Evolutionary conservation across 2,113 vertebrate genomes (phyloP), one percentile per base, ranked within the genome.

Genomic region (Tretioscincus oriximinensis): DNA sequence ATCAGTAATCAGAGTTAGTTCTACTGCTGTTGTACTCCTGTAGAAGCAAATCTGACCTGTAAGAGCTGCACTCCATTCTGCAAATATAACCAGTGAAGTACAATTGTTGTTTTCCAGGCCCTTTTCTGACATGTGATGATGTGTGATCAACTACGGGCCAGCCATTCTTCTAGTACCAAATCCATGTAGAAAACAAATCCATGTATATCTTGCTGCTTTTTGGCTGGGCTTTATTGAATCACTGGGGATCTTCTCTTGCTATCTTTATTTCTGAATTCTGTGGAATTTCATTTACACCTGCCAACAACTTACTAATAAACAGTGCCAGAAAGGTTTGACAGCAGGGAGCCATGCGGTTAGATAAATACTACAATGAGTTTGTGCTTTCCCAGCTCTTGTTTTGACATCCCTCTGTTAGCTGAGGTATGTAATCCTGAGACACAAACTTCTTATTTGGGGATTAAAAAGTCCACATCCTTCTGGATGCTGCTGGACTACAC

Each of bases 281-380:
- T 77, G 87, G 54, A 88, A 82, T 92, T 92, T 92, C 87, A 87
- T 61, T 91, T 92, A 83, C 76, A 88, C 88, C 82, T 93, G 92
- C 88, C 88, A 85, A 60, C 87, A 86, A 64, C 77, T 90, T 87
- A 45, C 88, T 88, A 85, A 92, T 90, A 90, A 88, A 92, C 83
- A 84, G 81, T 87, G 70, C 75, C 89, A 90, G 85, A 90, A 85
- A 93, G 90, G 80, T 90, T 93, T 88, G 91, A 82, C 77, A 85
- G 81, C 83, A 93, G 71, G 73, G 88, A 81, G 82, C 64, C 82
- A 88, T 63, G 79, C 86, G 85, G 84, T 88, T 92, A 92, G 84
- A 90, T 85, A 94, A 92, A 93, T 93, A 94, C 78, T 73, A 78
- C 78, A 79, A 77, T 88, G 71, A 78, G 64, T 78, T 89, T 90